Percentiles rank a stretch among this genome's conserved stretches.
phyloP scores from a whole-genome alignment of 2,797 vertebrate species.

The Rhinella marina region DNA sequence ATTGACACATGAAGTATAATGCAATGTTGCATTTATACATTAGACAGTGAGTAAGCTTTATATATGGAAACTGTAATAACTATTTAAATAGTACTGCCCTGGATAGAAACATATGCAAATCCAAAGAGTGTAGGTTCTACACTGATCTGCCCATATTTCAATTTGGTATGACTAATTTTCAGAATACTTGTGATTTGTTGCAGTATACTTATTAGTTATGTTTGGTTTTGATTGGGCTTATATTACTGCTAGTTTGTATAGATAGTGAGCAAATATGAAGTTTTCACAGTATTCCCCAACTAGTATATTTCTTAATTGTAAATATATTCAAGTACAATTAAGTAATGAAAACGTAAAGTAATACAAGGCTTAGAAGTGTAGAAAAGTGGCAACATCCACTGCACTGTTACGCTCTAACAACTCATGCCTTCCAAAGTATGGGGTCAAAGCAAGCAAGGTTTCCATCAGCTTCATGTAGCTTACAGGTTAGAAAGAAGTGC shows the following conservation, averaged over 20 bases:
- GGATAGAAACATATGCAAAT: neutral
- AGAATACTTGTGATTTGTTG: neutral
- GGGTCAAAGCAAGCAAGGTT: slow-evolving; percentile 36
- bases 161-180: neutral
- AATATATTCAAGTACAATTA: neutral
- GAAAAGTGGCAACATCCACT: neutral
- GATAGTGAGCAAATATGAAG: neutral
- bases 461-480: slow-evolving; percentile 26
- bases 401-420: slow-evolving; percentile 18
- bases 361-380: neutral
- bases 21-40: neutral
- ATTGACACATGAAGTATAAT: too few relatives aligned
- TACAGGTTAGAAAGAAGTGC: slow-evolving; percentile 36
- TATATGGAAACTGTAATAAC: too few relatives aligned
- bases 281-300: neutral
- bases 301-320: neutral
- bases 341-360: neutral
- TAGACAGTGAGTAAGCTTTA: neutral
- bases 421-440: slow-evolving; percentile 28
- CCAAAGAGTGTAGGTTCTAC: neutral
- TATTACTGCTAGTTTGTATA: neutral
- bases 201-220: neutral
- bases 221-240: neutral
- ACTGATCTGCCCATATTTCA: neutral
- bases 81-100: too few relatives aligned